A percentile compares a stretch with the other conserved stretches of the same genome.
Conservation (phyloP, 2,797 vertebrate species). For the Lepilemur ruficaudatus region DNA sequence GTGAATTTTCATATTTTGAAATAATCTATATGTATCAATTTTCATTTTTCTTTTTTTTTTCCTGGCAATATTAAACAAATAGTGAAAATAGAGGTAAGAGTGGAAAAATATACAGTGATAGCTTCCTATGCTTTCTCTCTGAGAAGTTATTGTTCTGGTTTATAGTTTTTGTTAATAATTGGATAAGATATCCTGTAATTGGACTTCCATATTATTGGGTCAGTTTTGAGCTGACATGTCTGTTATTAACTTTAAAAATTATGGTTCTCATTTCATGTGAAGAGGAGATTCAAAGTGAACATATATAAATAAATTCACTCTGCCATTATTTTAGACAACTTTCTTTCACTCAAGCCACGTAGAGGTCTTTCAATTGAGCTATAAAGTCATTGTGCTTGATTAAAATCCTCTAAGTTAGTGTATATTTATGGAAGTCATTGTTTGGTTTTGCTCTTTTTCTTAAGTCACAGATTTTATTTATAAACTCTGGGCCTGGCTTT, state of each 20-base stretch:
- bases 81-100: constrained; percentile 37
- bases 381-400: constrained; percentile 64
- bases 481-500: constrained; percentile 71
- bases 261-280: constrained; percentile 37
- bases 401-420: constrained; percentile 66
- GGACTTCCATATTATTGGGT: neutral
- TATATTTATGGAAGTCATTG: constrained; percentile 77
- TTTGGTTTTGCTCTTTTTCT: constrained; percentile 76
- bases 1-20: constrained; percentile 52
- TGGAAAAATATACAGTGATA: neutral
- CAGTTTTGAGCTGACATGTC: constrained; percentile 46
- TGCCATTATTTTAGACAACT: constrained; percentile 68
- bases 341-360: constrained; percentile 66
- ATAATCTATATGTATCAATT: constrained; percentile 12
- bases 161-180: constrained; percentile 59
- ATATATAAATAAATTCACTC: constrained; percentile 65
- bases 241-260: constrained; percentile 55
- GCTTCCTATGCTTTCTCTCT: constrained; percentile 22
- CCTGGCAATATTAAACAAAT: neutral
- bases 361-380: constrained; percentile 66
- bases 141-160: constrained; percentile 30
- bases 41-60: constrained; percentile 55
- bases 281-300: constrained; percentile 59
- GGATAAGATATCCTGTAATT: neutral
- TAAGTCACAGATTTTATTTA: constrained; percentile 77